Percentiles rank a stretch among this genome's conserved stretches.
phyloP scores from a whole-genome alignment of 2,888 invertebrate species.

The Epinotia brunnichana region DNA sequence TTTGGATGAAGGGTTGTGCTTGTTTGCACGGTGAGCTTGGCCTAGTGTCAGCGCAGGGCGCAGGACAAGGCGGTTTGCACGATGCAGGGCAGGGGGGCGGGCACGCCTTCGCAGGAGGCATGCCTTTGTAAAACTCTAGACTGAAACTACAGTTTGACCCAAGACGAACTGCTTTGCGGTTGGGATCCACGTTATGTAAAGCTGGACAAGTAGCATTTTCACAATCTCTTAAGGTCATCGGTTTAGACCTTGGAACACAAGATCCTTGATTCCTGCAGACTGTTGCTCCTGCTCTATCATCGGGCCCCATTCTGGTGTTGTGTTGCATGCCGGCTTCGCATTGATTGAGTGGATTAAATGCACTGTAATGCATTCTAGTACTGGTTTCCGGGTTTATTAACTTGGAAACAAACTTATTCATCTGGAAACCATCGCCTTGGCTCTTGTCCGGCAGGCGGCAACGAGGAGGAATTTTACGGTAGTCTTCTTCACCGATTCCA shows the following conservation, averaged over 20 bases:
- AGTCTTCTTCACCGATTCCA: conserved; percentile 21
- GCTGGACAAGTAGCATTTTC: conserved; percentile 10
- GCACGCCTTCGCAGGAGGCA: neutral
- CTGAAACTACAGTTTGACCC: conserved; percentile 17
- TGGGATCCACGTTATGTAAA: neutral
- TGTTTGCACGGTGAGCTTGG: neutral
- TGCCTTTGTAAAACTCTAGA: conserved; percentile 15
- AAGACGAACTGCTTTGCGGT: conserved; percentile 12
- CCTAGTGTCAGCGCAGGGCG: neutral
- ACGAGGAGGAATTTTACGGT: conserved; percentile 10
- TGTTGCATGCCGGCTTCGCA: conserved; percentile 19
- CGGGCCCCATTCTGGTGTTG: neutral
- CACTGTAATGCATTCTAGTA: neutral
- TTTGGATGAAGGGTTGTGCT: neutral
- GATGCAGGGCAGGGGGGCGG: neutral
- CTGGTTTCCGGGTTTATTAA: neutral
- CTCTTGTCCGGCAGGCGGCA: neutral
- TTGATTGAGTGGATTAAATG: conserved; percentile 3
- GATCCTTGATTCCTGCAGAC: conserved; percentile 16
- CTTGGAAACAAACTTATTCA: conserved; percentile 6
- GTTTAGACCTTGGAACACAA: conserved; percentile 10
- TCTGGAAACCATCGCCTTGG: neutral
- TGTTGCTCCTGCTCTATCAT: conserved; percentile 13
- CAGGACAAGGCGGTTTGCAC: neutral
- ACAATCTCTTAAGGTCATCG: conserved; percentile 7